These are phyloP conservation scores for Limulus polyphemus DNA, from an alignment of 2,888 invertebrate species.

Conservation along the genomic window DNA sequence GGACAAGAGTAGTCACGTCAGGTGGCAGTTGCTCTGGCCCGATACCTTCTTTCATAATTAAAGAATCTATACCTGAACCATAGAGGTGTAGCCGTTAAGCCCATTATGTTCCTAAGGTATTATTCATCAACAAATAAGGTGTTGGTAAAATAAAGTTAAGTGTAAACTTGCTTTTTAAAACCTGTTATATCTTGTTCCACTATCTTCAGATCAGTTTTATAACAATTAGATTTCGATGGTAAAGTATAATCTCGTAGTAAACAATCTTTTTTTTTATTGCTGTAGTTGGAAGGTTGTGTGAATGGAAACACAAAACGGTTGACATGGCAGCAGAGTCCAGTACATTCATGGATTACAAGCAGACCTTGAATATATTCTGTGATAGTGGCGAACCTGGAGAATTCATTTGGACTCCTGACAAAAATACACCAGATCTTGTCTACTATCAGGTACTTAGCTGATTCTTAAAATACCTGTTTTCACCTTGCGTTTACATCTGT, in stretches of 20 bases:
- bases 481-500: not conserved
- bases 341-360: conserved; percentile 63
- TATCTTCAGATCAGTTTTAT: not conserved
- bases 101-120: too few relatives aligned
- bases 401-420: conserved; percentile 50
- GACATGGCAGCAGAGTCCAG: conserved; percentile 54
- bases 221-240: too few relatives aligned
- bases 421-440: conserved; percentile 65
- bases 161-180: too few relatives aligned
- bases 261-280: not conserved
- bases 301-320: conserved; percentile 65
- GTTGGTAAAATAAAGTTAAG: too few relatives aligned
- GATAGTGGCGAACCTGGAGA: conserved; percentile 45
- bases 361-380: conserved; percentile 61
- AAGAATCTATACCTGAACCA: too few relatives aligned
- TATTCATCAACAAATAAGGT: too few relatives aligned
- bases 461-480: not conserved
- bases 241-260: not conserved
- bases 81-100: too few relatives aligned
- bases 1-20: too few relatives aligned
- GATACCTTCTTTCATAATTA: too few relatives aligned
- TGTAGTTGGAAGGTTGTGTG: conserved; percentile 49
- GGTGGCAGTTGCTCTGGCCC: too few relatives aligned
- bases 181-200: not conserved
- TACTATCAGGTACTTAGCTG: conserved; percentile 65